Evolutionary conservation across 2,113 vertebrate genomes (phyloP), one percentile per base, ranked within the genome.

Genomic region (Cyprinodon brontotheroides): DNA sequence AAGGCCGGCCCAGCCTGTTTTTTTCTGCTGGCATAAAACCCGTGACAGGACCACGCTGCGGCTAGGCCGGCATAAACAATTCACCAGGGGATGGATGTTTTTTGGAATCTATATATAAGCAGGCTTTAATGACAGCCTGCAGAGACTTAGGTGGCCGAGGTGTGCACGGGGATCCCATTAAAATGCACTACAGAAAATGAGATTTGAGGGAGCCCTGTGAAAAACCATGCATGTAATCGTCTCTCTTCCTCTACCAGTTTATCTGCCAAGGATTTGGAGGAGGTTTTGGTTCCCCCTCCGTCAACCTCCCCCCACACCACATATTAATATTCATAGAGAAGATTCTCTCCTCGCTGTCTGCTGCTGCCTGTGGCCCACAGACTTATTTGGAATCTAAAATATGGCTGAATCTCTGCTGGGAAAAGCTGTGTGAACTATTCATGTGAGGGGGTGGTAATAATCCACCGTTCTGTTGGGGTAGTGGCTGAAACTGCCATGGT

Each of bases 321-420:
- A 84, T 89, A 94, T 94, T 94, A 94, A 95, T 93, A 95, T 95
- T 95, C 93, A 95, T 93, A 86, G 82, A 89, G 80, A 84, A 80
- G 83, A 89, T 89, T 89, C 88, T 90, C 87, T 85, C 81, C 79
- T 79, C 38, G 76, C 89, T 90, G 88, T 91, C 88, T 92, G 77
- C 82, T 85, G 87, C 87, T 65, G 86, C 85, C 82, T 89, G 87
- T 81, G 81, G 88, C 89, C 48, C 83, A 70, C 73, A 75, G 80
- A 88, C 86, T 84, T 82, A 80, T 88, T 82, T 76, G 67, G 72
- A 85, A 79, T 85, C 68, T 76, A 72, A 85, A 88, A 89, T 85
- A 81, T 82, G 77, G 79, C 84, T 11, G 77, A 72, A 76, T 88
- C 74, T 78, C 68, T 76, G 84, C 40, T 73, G 80, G 87, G 83